Conservation (phyloP, 2,888 invertebrate genomes). For the Tromatobia lineatoria region DNA sequence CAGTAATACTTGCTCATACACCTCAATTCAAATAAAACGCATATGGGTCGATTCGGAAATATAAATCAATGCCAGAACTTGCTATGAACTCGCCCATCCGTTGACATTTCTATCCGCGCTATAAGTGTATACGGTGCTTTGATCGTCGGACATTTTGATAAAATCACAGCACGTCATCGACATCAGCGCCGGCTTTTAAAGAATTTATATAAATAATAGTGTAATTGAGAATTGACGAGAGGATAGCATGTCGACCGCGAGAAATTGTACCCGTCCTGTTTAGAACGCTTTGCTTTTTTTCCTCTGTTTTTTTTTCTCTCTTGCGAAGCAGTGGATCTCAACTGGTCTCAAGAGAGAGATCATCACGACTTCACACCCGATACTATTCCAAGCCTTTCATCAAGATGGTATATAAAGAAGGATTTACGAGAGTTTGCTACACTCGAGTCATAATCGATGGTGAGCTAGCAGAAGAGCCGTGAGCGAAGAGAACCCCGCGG, state of each 20-base stretch:
- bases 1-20: background rate
- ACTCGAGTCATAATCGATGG: slow-evolving; percentile 41
- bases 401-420: background rate
- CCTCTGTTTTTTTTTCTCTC: slow-evolving; percentile 20
- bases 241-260: slow-evolving; percentile 75
- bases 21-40: background rate
- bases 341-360: slow-evolving; percentile 3
- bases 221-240: slow-evolving; percentile 81
- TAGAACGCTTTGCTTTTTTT: slow-evolving; percentile 58
- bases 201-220: slow-evolving; percentile 76
- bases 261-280: slow-evolving; percentile 65
- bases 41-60: background rate
- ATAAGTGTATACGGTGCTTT: background rate
- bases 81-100: slow-evolving; percentile 1
- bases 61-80: background rate
- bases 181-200: slow-evolving; percentile 67
- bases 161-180: slow-evolving; percentile 65
- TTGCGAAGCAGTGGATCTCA: slow-evolving; percentile 58
- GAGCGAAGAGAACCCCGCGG: slow-evolving; percentile 57
- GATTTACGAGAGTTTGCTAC: slow-evolving; percentile 40
- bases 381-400: slow-evolving; percentile 13
- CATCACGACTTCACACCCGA: background rate
- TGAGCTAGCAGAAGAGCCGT: slow-evolving; percentile 25
- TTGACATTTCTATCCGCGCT: slow-evolving; percentile 1
- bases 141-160: slow-evolving; percentile 8